A percentile compares a stretch with the other conserved stretches of the same genome.
These are phyloP conservation scores for Vannuccia rotundouncinata DNA, from an alignment of 2,888 invertebrate genomes.

Conservation along the genomic window DNA sequence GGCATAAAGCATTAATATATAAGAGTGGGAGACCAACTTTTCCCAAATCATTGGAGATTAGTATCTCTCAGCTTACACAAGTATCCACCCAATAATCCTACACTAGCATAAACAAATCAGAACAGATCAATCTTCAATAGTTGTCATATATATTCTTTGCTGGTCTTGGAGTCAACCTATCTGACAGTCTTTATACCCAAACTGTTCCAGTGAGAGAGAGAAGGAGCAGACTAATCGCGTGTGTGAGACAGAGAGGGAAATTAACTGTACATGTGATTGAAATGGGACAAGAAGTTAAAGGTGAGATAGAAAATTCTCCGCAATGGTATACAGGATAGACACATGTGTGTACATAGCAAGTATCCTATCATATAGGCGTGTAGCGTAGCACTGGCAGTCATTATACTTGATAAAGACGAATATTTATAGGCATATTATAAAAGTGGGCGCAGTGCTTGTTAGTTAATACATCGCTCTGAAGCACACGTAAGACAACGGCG, in stretches of 20 bases:
- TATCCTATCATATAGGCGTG: slow-evolving; percentile 18
- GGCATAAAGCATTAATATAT: not conserved
- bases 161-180: not conserved
- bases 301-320: slow-evolving; percentile 26
- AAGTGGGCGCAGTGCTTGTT: slow-evolving; percentile 23
- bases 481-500: not conserved
- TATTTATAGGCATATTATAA: slow-evolving; percentile 11
- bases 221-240: no score
- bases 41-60: not conserved
- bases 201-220: no score
- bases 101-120: slow-evolving; percentile 17
- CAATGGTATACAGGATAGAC: not conserved
- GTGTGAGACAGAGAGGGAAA: not conserved
- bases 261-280: slow-evolving; percentile 23
- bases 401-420: slow-evolving; percentile 17
- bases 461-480: not conserved
- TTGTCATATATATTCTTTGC: no score
- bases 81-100: slow-evolving; percentile 13
- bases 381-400: slow-evolving; percentile 22
- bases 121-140: not conserved
- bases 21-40: not conserved
- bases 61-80: not conserved
- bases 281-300: slow-evolving; percentile 19
- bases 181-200: no score
- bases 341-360: slow-evolving; percentile 17